Evolutionary conservation across 2,797 vertebrate genomes (phyloP).

Genomic region (Chaetodon trifasciatus): DNA sequence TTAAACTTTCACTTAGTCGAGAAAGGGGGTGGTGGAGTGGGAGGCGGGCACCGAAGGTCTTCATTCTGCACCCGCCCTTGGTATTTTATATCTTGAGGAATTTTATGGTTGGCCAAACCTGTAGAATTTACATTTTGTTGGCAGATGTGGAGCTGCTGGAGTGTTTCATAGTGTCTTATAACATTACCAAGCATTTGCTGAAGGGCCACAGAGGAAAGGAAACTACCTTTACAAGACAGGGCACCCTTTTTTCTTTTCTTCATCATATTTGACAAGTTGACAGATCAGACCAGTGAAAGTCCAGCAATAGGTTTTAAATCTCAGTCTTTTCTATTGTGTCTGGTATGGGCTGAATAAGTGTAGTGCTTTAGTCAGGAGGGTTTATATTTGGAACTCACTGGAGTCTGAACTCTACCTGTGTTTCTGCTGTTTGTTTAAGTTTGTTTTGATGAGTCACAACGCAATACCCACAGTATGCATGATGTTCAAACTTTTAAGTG

Average conservation of each 20-base stretch:
- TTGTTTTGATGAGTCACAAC: constrained; percentile 31
- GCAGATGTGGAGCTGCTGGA: constrained; percentile 54
- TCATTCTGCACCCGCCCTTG: constrained; percentile 42
- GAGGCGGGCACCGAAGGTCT: constrained; percentile 16
- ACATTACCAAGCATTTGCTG: constrained; percentile 40
- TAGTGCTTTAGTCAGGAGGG: constrained; percentile 15
- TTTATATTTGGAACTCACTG: constrained; percentile 8
- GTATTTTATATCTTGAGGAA: constrained; percentile 74
- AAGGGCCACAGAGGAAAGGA: constrained; percentile 23
- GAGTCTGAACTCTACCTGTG: constrained; percentile 1
- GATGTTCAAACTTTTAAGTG: constrained; percentile 44
- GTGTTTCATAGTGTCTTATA: constrained; percentile 47
- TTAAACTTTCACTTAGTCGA: constrained; percentile 78
- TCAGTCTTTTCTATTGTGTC: constrained; percentile 21
- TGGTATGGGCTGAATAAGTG: not conserved
- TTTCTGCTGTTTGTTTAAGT: constrained; percentile 11
- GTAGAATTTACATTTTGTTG: constrained; percentile 48
- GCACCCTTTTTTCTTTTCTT: not conserved
- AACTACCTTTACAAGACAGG: constrained; percentile 26
- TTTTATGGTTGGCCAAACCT: constrained; percentile 68
- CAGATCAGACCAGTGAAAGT: not conserved
- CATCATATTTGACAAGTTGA: constrained; percentile 34
- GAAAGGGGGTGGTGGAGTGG: not conserved
- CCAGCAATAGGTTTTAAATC: constrained; percentile 2
- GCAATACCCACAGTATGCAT: not conserved